A percentile compares a stretch with the other conserved stretches of the same genome.
phyloP scores from a whole-genome alignment of 2,797 vertebrate genomes.

The Artibeus jamaicensis region DNA sequence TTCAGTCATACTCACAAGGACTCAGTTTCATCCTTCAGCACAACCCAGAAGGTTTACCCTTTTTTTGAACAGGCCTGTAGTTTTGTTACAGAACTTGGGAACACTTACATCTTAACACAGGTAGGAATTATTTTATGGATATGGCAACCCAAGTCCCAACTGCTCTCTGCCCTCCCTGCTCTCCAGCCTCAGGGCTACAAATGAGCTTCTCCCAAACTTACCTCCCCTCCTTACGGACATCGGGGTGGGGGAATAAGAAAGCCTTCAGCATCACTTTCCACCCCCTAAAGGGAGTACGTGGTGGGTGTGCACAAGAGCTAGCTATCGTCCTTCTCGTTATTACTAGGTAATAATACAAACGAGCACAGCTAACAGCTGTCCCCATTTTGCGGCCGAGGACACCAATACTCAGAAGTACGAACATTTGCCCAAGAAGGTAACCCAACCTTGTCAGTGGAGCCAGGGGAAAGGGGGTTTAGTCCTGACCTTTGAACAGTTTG shows the following conservation, averaged over 20 bases:
- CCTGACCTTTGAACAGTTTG: neutral
- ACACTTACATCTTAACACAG: neutral
- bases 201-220: neutral
- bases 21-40: neutral
- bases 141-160: neutral
- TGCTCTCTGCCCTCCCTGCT: neutral
- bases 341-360: neutral
- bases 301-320: rapidly evolving
- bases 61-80: neutral
- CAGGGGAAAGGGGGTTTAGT: neutral
- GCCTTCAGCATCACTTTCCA: neutral
- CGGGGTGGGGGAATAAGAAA: neutral
- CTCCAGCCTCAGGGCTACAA: neutral
- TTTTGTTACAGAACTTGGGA: neutral
- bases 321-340: neutral
- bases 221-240: neutral
- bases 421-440: neutral
- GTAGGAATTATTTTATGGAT: neutral
- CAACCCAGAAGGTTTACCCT: neutral
- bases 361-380: neutral
- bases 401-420: neutral
- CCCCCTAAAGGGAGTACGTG: neutral
- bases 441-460: neutral
- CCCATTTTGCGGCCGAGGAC: neutral
- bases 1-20: neutral